These are phyloP conservation scores for Caenorhabditis drosophilae DNA, from an alignment of 2,888 invertebrate genomes.

Conservation along the genomic window DNA sequence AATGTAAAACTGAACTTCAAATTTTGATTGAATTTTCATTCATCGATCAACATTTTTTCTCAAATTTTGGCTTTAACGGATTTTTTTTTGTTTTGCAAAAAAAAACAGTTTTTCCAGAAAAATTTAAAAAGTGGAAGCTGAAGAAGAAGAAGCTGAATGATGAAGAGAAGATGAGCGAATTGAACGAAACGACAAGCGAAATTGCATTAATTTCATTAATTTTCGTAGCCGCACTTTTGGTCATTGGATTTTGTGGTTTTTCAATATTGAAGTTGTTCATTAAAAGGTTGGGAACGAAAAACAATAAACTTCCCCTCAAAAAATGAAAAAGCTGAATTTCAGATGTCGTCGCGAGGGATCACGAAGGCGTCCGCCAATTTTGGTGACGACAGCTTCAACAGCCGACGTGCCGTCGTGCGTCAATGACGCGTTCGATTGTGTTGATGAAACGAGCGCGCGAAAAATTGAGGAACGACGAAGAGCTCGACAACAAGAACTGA, in stretches of 20 bases:
- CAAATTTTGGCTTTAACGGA: background rate
- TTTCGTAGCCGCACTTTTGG: background rate
- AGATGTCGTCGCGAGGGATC: background rate
- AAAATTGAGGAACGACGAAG: slow-evolving; percentile 41
- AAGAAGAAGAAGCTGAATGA: background rate
- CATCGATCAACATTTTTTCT: background rate
- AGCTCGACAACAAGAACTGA: slow-evolving; percentile 30
- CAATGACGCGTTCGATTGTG: slow-evolving; percentile 42
- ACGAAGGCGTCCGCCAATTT: slow-evolving; percentile 20
- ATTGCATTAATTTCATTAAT: slow-evolving; percentile 4
- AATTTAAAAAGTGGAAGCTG: no score
- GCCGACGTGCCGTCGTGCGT: slow-evolving; percentile 29
- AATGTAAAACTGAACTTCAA: background rate
- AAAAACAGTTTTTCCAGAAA: no score
- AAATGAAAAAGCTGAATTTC: background rate
- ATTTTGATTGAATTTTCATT: background rate
- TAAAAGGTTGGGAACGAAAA: background rate
- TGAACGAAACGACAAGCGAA: slow-evolving; percentile 4
- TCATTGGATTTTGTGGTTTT: no score
- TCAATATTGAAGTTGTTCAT: no score
- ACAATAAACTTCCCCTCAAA: background rate
- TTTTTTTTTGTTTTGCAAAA: background rate
- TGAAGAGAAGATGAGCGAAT: slow-evolving; percentile 1
- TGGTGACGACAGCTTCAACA: no score
- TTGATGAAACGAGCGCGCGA: slow-evolving; percentile 36